phyloP scores from a whole-genome alignment of 2,888 invertebrate species.

The Argynnis bischoffii region DNA sequence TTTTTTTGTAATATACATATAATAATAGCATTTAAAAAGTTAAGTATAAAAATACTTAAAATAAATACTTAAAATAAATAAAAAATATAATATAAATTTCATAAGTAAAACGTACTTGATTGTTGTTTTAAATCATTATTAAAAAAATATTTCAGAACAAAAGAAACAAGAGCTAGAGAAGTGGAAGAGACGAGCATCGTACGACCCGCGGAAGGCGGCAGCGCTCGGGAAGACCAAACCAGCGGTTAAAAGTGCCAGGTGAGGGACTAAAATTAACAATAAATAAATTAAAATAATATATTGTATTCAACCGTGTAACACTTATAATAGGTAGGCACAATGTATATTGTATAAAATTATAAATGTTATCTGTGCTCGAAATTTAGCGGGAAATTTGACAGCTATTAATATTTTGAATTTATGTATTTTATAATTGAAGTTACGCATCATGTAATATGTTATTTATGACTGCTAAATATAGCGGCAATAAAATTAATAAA shows the following conservation, averaged over 20 bases:
- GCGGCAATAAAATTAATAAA: too few species aligned
- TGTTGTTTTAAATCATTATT: neutral
- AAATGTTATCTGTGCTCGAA: neutral
- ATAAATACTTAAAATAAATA: too few species aligned
- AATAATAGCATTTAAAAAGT: too few species aligned
- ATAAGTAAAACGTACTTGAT: too few species aligned
- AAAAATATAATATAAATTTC: too few species aligned
- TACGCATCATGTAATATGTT: too few species aligned
- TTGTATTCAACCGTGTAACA: neutral
- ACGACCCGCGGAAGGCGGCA: slow-evolving; percentile 88
- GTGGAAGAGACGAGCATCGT: slow-evolving; percentile 97
- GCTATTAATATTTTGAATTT: neutral
- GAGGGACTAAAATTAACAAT: slow-evolving; percentile 1
- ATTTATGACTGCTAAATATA: too few species aligned
- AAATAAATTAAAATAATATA: neutral
- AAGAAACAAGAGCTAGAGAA: slow-evolving; percentile 93
- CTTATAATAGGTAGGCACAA: too few species aligned
- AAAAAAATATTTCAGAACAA: slow-evolving; percentile 67
- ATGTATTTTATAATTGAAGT: too few species aligned
- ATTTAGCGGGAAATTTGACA: neutral
- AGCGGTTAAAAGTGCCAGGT: slow-evolving; percentile 52
- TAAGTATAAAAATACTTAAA: too few species aligned
- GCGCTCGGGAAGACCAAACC: slow-evolving; percentile 68
- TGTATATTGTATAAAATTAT: neutral
- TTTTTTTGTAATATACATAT: too few species aligned